Conservation (phyloP, 2,797 vertebrate genomes). For the Buphagus erythrorhynchus region DNA sequence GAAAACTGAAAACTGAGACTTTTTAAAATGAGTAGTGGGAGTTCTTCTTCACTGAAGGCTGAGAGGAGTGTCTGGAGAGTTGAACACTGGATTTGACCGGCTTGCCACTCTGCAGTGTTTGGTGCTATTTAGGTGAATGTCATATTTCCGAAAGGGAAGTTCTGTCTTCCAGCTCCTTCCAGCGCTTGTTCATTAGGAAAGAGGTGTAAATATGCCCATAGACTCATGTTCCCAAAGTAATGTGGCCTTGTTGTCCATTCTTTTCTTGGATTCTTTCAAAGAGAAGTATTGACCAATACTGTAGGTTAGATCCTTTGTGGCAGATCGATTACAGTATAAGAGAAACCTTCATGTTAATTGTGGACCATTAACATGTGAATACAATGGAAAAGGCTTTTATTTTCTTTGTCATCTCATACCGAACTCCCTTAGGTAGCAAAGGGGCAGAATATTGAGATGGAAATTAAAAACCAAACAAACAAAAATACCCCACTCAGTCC, state of each 20-base stretch:
- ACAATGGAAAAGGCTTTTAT: neutral
- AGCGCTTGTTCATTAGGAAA: neutral
- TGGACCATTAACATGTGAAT: neutral
- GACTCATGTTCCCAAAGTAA: neutral
- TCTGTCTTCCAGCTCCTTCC: neutral
- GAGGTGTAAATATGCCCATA: neutral
- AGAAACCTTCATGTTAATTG: neutral
- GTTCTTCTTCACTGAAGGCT: neutral
- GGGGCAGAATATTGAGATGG: neutral
- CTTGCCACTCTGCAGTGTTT: neutral
- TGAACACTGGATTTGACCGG: neutral
- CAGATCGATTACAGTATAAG: neutral
- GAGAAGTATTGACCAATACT: neutral
- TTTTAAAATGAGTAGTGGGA: neutral
- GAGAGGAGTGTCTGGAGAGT: neutral
- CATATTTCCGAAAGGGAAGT: neutral
- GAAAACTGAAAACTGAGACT: neutral
- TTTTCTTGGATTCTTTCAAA: neutral
- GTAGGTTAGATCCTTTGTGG: neutral
- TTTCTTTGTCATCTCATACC: neutral
- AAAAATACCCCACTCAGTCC: neutral
- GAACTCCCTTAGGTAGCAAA: neutral
- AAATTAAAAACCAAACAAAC: neutral
- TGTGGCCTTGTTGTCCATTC: neutral
- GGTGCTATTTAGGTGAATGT: neutral